Conservation (phyloP, 2,797 vertebrate genomes). For the Streptopelia turtur region DNA sequence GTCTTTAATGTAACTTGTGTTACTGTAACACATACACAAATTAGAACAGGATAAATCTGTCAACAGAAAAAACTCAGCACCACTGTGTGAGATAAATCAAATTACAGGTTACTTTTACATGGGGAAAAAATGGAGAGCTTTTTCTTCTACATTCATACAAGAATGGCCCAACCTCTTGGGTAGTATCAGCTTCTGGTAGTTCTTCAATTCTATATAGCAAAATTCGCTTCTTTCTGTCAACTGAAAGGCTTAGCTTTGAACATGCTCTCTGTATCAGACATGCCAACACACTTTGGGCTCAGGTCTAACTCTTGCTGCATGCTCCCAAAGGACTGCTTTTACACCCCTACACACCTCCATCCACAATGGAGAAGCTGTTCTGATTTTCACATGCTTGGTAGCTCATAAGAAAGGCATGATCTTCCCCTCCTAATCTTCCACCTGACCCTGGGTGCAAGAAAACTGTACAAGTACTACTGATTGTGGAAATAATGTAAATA, state of each 20-base stretch:
- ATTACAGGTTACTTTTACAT: not conserved
- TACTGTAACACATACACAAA: not conserved
- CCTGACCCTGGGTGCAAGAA: not conserved
- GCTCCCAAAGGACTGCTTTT: not conserved
- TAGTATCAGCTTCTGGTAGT: not conserved
- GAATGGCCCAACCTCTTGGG: not conserved
- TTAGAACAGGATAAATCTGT: not conserved
- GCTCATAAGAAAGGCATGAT: not conserved
- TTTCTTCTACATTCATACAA: not conserved
- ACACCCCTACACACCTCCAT: accelerated
- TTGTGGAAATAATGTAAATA: not conserved
- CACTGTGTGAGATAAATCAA: not conserved
- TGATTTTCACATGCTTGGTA: not conserved
- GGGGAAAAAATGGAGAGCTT: not conserved
- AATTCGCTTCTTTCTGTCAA: not conserved
- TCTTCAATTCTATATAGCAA: not conserved
- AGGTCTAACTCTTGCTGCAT: not conserved
- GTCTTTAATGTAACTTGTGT: not conserved
- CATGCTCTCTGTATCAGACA: not conserved
- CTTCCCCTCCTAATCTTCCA: not conserved
- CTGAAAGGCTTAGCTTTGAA: not conserved
- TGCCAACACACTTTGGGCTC: not conserved
- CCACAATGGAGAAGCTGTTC: not conserved
- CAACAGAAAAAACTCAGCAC: not conserved
- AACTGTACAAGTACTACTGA: not conserved